Evolutionary conservation across 2,888 invertebrate genomes (phyloP), one percentile per base, ranked within the genome.

Genomic region (Crioceris asparagi): DNA sequence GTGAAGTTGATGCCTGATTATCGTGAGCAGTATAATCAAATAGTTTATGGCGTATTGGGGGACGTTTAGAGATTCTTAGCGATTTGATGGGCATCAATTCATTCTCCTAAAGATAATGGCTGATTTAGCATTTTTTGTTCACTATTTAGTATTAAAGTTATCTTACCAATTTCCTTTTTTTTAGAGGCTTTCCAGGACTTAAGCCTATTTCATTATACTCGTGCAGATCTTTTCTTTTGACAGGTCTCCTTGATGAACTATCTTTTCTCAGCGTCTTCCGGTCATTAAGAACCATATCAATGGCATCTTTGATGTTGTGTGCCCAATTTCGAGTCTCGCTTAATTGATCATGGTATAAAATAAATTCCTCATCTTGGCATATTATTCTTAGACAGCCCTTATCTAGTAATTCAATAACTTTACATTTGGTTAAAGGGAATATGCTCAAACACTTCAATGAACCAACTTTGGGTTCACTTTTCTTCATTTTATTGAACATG

Each of bases 351-450:
- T 74, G 68, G 50, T 73, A 75, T 17, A 79, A 59, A 35, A 74
- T 65, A 1, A 77, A 61, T 17, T 67, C 69, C 47, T 75, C 72
- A 18, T 69, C 66, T 42, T 75, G 69, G 45, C 78, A 78, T 1
- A 65, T 65, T 3, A 80, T 62, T 54, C 71, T 72, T 46, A 79
- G 75, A 44, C 74, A 69, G 1, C 75, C 75, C 41, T 69, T 69
- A 38, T 70, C 71, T 7, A 64, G 46, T 45, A 79, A 68, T 40
- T 77, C 70, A 25, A 69, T 68, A 2, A 83, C 69, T 44, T 67
- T 70, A 55, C 81, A 82, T 55, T 82, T 81, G 40, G 75, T 75
- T 5, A 84, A 60, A 0, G 83, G 83, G 38, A 82, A 68, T 29
- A 81, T 73, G 53, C 77, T 75, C 41, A 74, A 72, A 47, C 80